Base-by-base conservation (phyloP, 2,888 invertebrate genomes). In the Emmelina monodactyla region DNA sequence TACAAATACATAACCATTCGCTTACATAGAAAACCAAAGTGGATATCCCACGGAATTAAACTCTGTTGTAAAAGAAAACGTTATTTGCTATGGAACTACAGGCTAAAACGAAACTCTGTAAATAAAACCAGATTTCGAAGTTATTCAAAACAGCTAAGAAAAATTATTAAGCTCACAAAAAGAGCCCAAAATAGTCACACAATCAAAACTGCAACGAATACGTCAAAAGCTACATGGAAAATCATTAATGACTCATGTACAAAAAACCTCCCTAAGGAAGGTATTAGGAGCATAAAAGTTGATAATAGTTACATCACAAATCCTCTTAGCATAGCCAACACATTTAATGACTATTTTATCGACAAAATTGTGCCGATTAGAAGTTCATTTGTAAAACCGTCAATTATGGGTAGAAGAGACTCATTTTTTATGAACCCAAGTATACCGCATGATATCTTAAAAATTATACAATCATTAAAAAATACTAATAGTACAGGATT, bases 91-190 rank as follows among this genome's bases (percentile, higher is more conserved):
- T 37, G 36, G 36, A 12, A 19, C n/a, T 28, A 19, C 14, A 28
- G 36, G 3, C 2, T 15, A 1, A 29, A 19, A 5, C 13, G 13
- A 3, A 32, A 14, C 11, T 11, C 1, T 4, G 7, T 3, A n/a
- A 33, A 31, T 16, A 37, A 31, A 33, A 31, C 2, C 1, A 10
- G 13, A 9, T 29, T 25, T 6, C 34, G 32, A 34, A 12, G 10
- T 3, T 38, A 34, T 14, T 15, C 28, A 1, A 28, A 19, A 5
- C 22, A 13, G 14, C 11, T 34, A n/a, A 38, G 29, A 29, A 38
- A 34, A 29, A 34, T 38, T 10, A 38, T 38, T 11, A 32, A 34
- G n/a, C 1, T 31, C 2, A 32, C 38, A 2, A 16, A 34, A 32
- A 12, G 15, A 2, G 13, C 32, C 12, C 32, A 38, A 38, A 38